Evolutionary conservation across 2,113 vertebrate genomes (phyloP), one percentile per base, ranked within the genome.

Genomic region (Aramus guarauna): DNA sequence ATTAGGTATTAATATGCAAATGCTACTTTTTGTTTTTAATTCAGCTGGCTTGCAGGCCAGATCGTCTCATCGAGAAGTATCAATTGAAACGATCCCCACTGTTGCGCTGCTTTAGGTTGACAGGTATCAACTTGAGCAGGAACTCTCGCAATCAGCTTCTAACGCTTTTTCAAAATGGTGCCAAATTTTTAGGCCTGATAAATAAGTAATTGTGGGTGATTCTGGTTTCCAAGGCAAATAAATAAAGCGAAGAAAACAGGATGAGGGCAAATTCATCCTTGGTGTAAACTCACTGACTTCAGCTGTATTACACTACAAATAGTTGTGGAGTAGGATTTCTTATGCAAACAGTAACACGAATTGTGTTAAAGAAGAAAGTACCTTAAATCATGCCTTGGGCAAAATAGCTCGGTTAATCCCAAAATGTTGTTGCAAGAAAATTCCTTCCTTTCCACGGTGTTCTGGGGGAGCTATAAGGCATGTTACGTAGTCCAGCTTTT

Each of bases 381-480:
- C 53, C 56, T 96, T 88, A 93, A 93, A 84, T 84, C 52, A 72
- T 75, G 85, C 95, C 90, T 72, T 32, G 22, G 90, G 95, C 83
- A 89, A 93, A 95, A 94, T 92, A 89, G 43, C 36, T 95, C 11
- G 4, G 59, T 78, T 96, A 96, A 94, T 95, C 85, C 76, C 34
- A 56, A 93, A 95, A 77, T 96, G 67, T 80, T 96, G 78, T 80
- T 94, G 79, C 47, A 94, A 92, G 90, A 96, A 81, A 91, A 95
- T 86, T 69, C 72, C 68, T 96, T 86, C 67, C 74, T 85, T 88
- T 88, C 53, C 48, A 30, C 41, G n/a, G 34, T 76, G 55, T 88
- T 93, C 68, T 77, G 32, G 21, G 60, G 50, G 19, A 84, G n/a
- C 67, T 92, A 36, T 34, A 43, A 85, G 64, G 27, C 56, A 60